phyloP scores from a whole-genome alignment of 1,140 invertebrate genomes.

The Drosophila arizonae region DNA sequence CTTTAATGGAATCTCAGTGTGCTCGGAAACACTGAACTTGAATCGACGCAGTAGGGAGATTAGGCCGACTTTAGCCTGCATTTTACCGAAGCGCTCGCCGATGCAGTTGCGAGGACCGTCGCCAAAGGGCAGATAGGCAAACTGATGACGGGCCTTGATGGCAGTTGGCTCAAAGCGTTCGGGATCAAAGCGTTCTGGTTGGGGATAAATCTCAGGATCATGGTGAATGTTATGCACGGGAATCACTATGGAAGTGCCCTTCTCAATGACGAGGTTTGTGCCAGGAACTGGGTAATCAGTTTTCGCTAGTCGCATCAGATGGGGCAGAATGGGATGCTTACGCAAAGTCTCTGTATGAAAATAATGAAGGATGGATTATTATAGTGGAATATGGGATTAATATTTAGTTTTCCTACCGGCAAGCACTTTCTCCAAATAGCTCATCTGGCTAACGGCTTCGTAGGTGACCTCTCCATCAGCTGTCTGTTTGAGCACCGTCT shows the following conservation, averaged over 20 bases:
- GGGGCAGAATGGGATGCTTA: slow-evolving; percentile 83
- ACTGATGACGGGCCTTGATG: slow-evolving; percentile 82
- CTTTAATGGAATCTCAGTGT: slow-evolving; percentile 50
- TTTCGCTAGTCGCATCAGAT: slow-evolving; percentile 82
- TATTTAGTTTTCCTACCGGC: slow-evolving; percentile 63
- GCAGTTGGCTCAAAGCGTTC: slow-evolving; percentile 84
- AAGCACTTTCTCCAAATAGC: slow-evolving; percentile 73
- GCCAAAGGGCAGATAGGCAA: slow-evolving; percentile 87
- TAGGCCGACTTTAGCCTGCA: slow-evolving; percentile 84
- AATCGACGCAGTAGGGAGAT: slow-evolving; percentile 83
- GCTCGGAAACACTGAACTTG: slow-evolving; percentile 55
- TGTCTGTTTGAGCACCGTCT: slow-evolving; percentile 40
- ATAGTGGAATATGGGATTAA: no score
- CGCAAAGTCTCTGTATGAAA: slow-evolving; percentile 81
- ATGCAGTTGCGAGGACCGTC: slow-evolving; percentile 88
- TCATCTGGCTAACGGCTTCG: slow-evolving; percentile 73
- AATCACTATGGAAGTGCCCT: slow-evolving; percentile 84
- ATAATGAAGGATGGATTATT: not conserved
- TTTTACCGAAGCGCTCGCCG: slow-evolving; percentile 84
- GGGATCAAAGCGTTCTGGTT: slow-evolving; percentile 86
- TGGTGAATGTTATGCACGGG: slow-evolving; percentile 86
- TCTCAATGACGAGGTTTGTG: slow-evolving; percentile 81
- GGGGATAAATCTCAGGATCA: slow-evolving; percentile 84
- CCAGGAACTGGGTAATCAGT: slow-evolving; percentile 84
- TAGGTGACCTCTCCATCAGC: slow-evolving; percentile 66